Percentiles rank a stretch among this genome's conserved stretches.
phyloP scores from a whole-genome alignment of 2,797 vertebrate species.

The Lagodon rhomboides region DNA sequence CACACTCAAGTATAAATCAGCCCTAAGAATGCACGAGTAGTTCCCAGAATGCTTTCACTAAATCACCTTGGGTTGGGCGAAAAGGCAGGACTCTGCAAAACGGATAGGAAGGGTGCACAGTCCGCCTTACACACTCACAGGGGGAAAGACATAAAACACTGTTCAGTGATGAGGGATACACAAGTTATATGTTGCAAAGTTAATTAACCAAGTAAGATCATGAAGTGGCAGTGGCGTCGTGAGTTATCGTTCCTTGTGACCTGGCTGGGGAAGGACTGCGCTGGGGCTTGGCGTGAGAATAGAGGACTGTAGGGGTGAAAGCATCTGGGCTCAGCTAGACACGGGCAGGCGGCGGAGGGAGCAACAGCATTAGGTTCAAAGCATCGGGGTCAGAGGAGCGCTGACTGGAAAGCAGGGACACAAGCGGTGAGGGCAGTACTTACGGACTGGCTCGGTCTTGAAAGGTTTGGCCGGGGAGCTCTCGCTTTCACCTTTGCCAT shows the following conservation, averaged over 20 bases:
- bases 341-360: conserved; percentile 46
- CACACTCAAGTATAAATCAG: conserved; percentile 40
- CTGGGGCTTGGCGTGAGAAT: conserved; percentile 35
- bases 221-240: conserved; percentile 1
- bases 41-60: conserved; percentile 35
- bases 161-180: conserved; percentile 20
- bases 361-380: conserved; percentile 54
- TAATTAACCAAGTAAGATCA: conserved; percentile 31
- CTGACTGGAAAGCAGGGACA: conserved; percentile 11
- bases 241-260: conserved; percentile 2
- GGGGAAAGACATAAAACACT: conserved; percentile 12
- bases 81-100: not conserved
- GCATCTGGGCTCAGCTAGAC: conserved; percentile 59
- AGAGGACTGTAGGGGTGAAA: conserved; percentile 42
- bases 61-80: conserved; percentile 42
- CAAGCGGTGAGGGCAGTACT: conserved; percentile 79
- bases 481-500: conserved; percentile 96
- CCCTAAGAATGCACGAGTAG: conserved; percentile 11
- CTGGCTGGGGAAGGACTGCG: conserved; percentile 33
- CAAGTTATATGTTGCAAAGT: conserved; percentile 25
- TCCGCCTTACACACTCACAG: not conserved
- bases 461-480: conserved; percentile 87
- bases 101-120: not conserved
- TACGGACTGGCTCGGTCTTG: conserved; percentile 97
- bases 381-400: conserved; percentile 33